Base-by-base conservation (phyloP, 23 tunicate genomes). In the Botrylloides violaceus region DNA sequence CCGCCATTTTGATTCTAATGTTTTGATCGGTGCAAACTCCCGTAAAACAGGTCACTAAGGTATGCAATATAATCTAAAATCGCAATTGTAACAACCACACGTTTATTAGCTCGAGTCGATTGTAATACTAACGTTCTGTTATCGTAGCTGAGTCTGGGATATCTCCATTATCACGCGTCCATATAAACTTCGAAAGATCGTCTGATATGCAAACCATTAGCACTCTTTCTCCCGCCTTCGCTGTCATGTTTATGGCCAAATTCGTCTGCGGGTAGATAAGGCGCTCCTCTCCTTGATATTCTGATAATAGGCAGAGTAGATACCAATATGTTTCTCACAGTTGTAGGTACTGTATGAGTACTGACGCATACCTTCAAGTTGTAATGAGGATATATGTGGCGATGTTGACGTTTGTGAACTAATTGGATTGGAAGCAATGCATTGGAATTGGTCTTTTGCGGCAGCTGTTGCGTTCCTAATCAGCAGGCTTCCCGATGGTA, bases 401-500 rank as follows among this genome's bases (percentile, higher is more conserved):
- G 70, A 4, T 33, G 20, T 31, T 28, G 3, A 35, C 23, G 37
- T 35, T 68, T 68, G 49, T 1, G n/a, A 26, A 37, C 56, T 37
- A 29, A 68, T 68, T 19, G 58, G 47, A 36, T 68, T 68, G 29
- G 18, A 28, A 19, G 74, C 74, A 27, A 21, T 20, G 47, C 74
- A 68, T 37, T 26, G 74, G 29, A 31, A 68, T 1, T 18, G 7
- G 15, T 23, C 4, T 43, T 24, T 22, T 25, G 18, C 70, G 34
- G 33, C 26, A 19, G 74, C 36, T 6, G 74, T 21, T 9, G 37
- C 74, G 56, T 68, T 68, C 1, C 32, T 68, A 19, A 68, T 43
- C 58, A 68, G 74, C 23, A 68, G 57, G 15, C 49, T 2, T 20
- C 74, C 74, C 32, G 74, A 36, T 9, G 56, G 56, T 20, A 68